These are phyloP conservation scores for Diabrotica virgifera DNA, from an alignment of 1,140 invertebrate genomes.

Conservation along the genomic window DNA sequence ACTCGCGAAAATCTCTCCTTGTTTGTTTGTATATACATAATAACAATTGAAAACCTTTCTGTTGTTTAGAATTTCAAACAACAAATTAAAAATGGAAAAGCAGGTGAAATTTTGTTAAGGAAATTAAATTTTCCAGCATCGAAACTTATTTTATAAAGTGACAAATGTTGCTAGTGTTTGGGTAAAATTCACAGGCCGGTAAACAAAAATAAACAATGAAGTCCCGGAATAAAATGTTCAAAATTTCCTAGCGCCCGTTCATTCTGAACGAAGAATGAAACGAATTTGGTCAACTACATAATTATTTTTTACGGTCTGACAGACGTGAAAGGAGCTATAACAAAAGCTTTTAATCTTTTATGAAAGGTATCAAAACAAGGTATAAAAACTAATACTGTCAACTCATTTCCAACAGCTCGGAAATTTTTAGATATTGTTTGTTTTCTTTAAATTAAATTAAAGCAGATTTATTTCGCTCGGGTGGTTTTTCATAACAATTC, in stretches of 20 bases:
- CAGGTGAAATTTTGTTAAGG: no score
- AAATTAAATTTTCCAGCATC: no score
- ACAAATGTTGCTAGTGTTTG: no score
- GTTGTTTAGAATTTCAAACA: no score
- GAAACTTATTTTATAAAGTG: no score
- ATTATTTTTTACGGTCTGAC: neutral
- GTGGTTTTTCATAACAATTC: no score
- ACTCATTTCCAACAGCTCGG: neutral
- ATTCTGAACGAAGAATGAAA: neutral
- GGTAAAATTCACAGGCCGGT: neutral
- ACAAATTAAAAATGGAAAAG: no score
- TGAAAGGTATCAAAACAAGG: neutral
- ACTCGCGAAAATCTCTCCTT: no score
- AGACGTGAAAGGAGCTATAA: neutral
- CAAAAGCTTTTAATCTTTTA: conserved; percentile 1
- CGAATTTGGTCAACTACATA: conserved; percentile 2
- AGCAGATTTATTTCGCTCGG: no score
- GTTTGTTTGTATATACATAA: no score
- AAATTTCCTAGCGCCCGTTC: neutral
- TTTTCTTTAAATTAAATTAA: neutral
- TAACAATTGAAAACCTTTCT: no score
- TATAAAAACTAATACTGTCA: neutral
- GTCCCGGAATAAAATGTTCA: neutral
- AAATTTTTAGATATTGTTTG: neutral
- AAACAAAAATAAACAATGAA: neutral